Evolutionary conservation across 2,113 vertebrate species (phyloP).

Genomic region (Nettapus auritus): DNA sequence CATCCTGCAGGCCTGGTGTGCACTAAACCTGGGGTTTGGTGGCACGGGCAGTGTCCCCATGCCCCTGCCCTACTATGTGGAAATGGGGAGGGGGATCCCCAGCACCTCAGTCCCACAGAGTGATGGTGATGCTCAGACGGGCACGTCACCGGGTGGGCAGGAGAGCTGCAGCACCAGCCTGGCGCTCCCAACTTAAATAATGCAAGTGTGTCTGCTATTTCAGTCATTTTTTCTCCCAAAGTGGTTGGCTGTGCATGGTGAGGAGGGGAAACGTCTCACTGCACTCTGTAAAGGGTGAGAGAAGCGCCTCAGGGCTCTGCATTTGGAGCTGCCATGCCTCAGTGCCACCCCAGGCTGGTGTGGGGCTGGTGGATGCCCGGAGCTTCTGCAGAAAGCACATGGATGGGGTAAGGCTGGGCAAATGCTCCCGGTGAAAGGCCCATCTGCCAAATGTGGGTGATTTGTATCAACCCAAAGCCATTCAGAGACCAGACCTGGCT

Average conservation of each 20-base stretch:
- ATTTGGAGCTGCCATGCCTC: rapidly evolving
- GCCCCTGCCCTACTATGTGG: rapidly evolving
- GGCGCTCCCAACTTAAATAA: not conserved
- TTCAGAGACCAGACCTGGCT: not conserved
- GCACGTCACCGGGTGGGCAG: rapidly evolving
- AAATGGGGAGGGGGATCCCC: not conserved
- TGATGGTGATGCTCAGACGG: not conserved
- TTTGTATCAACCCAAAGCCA: not conserved
- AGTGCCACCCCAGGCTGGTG: rapidly evolving
- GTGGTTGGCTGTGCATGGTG: rapidly evolving
- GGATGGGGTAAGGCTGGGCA: not conserved
- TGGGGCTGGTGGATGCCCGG: rapidly evolving
- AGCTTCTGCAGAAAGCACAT: not conserved
- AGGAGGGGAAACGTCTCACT: not conserved
- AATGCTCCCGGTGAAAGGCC: not conserved
- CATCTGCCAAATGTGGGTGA: not conserved
- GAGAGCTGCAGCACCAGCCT: not conserved
- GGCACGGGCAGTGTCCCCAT: not conserved
- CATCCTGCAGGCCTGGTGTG: rapidly evolving
- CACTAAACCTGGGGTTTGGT: rapidly evolving
- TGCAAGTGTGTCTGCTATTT: not conserved
- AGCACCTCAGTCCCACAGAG: not conserved
- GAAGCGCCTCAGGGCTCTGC: rapidly evolving
- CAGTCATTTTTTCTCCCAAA: not conserved
- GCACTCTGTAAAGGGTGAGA: rapidly evolving